Conservation (phyloP, 2,888 invertebrate species). For the Platycheirus albimanus region DNA sequence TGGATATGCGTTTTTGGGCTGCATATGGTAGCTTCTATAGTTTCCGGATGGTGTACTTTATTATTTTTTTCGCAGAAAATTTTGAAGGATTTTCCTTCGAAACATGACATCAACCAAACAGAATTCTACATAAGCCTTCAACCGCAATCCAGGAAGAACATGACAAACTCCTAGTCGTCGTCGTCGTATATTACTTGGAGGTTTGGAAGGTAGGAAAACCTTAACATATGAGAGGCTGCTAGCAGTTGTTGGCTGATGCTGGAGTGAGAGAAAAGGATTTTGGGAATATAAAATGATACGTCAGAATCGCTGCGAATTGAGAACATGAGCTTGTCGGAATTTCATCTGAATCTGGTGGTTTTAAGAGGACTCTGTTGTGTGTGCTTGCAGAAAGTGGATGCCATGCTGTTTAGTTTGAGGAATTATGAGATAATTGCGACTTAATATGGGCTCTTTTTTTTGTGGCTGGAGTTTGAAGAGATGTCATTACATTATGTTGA, state of each 20-base stretch:
- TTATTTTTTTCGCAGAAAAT: conserved; percentile 66
- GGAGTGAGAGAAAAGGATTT: neutral
- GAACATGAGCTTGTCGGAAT: conserved; percentile 41
- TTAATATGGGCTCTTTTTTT: too few relatives aligned
- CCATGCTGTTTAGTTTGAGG: too few relatives aligned
- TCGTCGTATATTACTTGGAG: neutral
- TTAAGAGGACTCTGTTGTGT: too few relatives aligned
- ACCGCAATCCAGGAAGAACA: conserved; percentile 55
- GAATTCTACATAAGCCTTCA: conserved; percentile 72
- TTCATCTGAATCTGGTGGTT: too few relatives aligned
- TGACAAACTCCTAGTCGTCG: conserved; percentile 10
- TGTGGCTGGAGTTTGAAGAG: too few relatives aligned
- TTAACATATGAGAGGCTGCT: neutral
- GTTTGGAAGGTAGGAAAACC: neutral
- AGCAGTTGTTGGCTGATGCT: neutral
- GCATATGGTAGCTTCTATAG: neutral
- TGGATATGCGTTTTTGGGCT: conserved; percentile 17
- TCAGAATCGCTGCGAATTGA: conserved; percentile 62
- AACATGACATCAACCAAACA: conserved; percentile 72
- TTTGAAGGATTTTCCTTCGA: conserved; percentile 67
- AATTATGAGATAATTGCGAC: too few relatives aligned
- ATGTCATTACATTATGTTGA: too few relatives aligned
- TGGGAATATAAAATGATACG: conserved; percentile 57
- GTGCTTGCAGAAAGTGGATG: too few relatives aligned
- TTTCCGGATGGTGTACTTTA: conserved; percentile 14